Evolutionary conservation across 1,140 invertebrate species (phyloP), one percentile per base, ranked within the genome.

Genomic region (Stegodyphus mimosarum): DNA sequence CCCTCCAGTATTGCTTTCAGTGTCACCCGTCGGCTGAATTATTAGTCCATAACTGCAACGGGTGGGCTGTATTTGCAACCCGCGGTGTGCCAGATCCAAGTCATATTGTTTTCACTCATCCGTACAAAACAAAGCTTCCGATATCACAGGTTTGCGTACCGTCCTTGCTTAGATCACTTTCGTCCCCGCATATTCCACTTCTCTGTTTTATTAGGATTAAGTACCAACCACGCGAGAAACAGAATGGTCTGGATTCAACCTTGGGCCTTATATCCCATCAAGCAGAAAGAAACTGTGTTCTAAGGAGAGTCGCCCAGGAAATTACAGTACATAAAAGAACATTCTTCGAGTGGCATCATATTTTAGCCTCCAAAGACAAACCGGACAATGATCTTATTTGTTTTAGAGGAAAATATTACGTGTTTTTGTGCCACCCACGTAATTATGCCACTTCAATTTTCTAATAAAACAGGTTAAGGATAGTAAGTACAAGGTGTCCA

Each of bases 41-140:
- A 80, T 80, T 70, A 80, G 67, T 80, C 52, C 52, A 80, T 80
- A 80, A 71, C 67, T 80, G 77, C 69, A 60, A 15, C 53, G 60
- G 18, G 55, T 53, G 48, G 17, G 55, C 74, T 51, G 33, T 33
- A 78, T 78, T 78, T 78, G 76, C 77, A 71, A 71, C 67, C 67
- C 67, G 66, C 64, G 7, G 55, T 60, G 64, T 80, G 67, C 77
- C 53, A 74, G 48, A 83, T 72, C 79, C 71, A 67, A 73, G 63
- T 66, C 80, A 74, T 83, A 83, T 83, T 83, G 80, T 83, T 83
- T 13, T 74, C 80, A 83, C 80, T 83, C 80, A 83, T 83, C 80
- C 80, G 80, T 72, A 71, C 18, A 69, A 15, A 9, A 51, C 9
- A 49, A 74, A 18, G n/a, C 72, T 74, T 74, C 80, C 80, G 80